A percentile compares a stretch with the other conserved stretches of the same genome.
phyloP scores from a whole-genome alignment of 2,113 vertebrate species.

The Planiliza haematocheilus region DNA sequence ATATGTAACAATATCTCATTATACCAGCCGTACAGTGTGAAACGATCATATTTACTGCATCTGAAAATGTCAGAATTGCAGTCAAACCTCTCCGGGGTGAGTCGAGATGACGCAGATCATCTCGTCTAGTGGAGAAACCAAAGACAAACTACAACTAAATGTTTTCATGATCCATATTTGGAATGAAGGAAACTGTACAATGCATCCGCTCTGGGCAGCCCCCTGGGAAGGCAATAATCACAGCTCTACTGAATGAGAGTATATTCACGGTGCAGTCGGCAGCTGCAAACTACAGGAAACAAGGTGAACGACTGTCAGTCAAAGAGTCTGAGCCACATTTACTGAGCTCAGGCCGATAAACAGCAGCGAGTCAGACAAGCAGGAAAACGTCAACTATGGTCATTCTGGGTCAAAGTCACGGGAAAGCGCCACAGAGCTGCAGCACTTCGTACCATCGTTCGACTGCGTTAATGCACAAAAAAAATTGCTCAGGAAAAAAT shows the following conservation, averaged over 20 bases:
- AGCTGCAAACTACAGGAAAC: conserved; percentile 46
- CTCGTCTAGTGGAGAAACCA: conserved; percentile 14
- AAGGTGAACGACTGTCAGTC: neutral
- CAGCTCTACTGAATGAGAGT: neutral
- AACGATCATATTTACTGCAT: neutral
- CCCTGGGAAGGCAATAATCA: conserved; percentile 26
- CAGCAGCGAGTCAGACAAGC: conserved; percentile 34
- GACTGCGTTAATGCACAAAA: conserved; percentile 45
- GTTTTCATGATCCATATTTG: conserved; percentile 15
- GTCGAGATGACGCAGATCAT: neutral
- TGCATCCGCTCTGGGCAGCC: conserved; percentile 2
- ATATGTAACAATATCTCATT: neutral
- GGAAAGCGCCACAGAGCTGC: conserved; percentile 5
- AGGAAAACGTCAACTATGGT: conserved; percentile 29
- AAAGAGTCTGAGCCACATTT: conserved; percentile 24
- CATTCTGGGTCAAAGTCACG: conserved; percentile 51
- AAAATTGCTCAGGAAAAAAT: neutral
- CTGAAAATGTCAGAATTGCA: conserved; percentile 18
- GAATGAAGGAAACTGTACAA: conserved; percentile 36
- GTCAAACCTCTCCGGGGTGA: conserved; percentile 6
- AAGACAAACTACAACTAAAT: conserved; percentile 1
- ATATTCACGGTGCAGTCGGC: conserved; percentile 46
- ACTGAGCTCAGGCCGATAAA: conserved; percentile 30
- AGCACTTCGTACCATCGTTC: conserved; percentile 14
- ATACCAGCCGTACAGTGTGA: neutral